Percentiles rank a stretch among this genome's conserved stretches.
Conservation (phyloP, 2,797 vertebrate genomes). For the Protosalanx chinensis region DNA sequence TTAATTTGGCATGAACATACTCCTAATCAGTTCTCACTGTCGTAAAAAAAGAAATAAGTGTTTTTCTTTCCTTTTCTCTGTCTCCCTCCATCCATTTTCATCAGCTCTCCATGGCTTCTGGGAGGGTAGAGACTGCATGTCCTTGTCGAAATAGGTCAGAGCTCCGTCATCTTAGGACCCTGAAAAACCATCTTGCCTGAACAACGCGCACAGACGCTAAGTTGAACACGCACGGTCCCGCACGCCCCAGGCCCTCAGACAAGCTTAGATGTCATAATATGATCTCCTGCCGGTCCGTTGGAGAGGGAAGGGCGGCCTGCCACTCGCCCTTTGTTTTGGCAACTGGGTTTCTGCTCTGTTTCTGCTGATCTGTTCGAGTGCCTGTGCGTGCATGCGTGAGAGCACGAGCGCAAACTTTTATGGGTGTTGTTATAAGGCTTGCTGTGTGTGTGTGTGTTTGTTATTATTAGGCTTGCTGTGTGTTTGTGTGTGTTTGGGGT, state of each 20-base stretch:
- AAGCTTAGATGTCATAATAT: constrained; percentile 26
- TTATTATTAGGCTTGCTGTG: neutral
- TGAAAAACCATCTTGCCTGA: constrained; percentile 8
- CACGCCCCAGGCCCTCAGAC: constrained; percentile 30
- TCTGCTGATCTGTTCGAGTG: constrained; percentile 3
- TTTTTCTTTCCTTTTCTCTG: neutral
- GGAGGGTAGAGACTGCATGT: neutral
- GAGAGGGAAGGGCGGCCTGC: constrained; percentile 10
- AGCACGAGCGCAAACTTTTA: constrained; percentile 12
- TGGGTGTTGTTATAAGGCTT: constrained; percentile 23
- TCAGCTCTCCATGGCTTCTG: constrained; percentile 18
- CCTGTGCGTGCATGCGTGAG: neutral
- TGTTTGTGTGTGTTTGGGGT: constrained; percentile 9
- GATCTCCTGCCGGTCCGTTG: constrained; percentile 23
- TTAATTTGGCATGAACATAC: neutral
- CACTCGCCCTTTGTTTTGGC: constrained; percentile 15
- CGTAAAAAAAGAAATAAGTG: no score
- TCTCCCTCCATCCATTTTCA: constrained; percentile 20
- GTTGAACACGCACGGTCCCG: neutral
- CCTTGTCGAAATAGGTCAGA: constrained; percentile 25
- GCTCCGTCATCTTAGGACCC: constrained; percentile 15
- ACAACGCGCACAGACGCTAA: constrained; percentile 7
- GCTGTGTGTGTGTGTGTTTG: neutral
- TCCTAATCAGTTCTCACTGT: neutral
- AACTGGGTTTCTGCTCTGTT: neutral